phyloP scores from a whole-genome alignment of 2,113 vertebrate species.

The Ploceus nigricollis region DNA sequence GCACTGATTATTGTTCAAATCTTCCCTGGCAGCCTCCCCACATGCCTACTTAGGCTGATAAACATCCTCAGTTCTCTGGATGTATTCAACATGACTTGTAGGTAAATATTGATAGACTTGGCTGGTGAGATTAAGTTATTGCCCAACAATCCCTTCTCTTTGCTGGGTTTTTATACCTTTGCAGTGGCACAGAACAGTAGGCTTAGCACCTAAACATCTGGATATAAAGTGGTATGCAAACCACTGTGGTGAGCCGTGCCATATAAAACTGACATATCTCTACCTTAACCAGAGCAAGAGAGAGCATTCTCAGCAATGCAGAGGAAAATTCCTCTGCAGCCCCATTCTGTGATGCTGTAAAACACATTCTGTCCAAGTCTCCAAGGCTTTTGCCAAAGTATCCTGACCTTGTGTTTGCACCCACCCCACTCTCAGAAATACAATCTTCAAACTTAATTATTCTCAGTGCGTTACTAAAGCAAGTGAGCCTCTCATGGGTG shows the following conservation, averaged over 20 bases:
- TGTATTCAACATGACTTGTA: neutral
- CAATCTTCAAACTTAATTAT: conserved; percentile 23
- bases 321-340: neutral
- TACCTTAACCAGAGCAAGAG: neutral
- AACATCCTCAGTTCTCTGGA: neutral
- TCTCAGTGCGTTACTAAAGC: neutral
- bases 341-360: neutral
- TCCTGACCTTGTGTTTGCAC: neutral
- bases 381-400: neutral
- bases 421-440: neutral
- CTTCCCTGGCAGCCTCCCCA: neutral
- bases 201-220: conserved; percentile 11
- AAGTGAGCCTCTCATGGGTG: neutral
- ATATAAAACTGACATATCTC: neutral
- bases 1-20: neutral
- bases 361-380: neutral
- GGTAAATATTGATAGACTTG: neutral
- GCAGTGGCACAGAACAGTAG: neutral
- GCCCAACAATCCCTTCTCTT: neutral
- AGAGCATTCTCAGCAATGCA: neutral
- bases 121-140: neutral
- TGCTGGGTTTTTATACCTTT: neutral
- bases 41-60: neutral
- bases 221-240: neutral
- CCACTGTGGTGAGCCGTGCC: neutral